A percentile compares a stretch with the other conserved stretches of the same genome.
Conservation (phyloP, 2,888 invertebrate species). For the Scelioninae gen. 1 region DNA sequence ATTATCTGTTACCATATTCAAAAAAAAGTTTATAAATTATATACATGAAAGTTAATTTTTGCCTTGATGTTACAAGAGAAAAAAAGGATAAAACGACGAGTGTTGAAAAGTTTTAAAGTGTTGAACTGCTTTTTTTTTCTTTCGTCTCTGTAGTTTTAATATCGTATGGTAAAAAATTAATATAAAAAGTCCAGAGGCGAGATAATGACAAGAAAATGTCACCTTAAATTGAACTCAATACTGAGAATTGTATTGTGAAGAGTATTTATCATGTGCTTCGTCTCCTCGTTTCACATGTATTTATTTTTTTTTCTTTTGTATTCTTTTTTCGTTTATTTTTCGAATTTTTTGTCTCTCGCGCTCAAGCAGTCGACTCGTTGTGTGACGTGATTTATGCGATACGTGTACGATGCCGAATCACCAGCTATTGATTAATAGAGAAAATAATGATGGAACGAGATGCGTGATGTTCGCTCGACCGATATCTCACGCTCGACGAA, state of each 20-base stretch:
- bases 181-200: background rate
- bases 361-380: slow-evolving; percentile 62
- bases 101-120: too few species aligned
- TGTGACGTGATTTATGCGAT: slow-evolving; percentile 71
- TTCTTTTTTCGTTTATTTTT: slow-evolving; percentile 55
- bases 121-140: too few species aligned
- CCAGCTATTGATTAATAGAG: slow-evolving; percentile 70
- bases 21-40: background rate
- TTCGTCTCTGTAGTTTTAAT: background rate
- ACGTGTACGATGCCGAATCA: slow-evolving; percentile 69
- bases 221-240: slow-evolving; percentile 20
- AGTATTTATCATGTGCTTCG: slow-evolving; percentile 36
- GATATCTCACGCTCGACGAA: slow-evolving; percentile 71
- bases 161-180: background rate
- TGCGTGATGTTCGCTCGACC: slow-evolving; percentile 69
- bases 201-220: slow-evolving; percentile 41
- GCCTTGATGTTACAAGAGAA: too few species aligned
- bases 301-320: slow-evolving; percentile 39
- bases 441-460: slow-evolving; percentile 71
- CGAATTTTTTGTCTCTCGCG: slow-evolving; percentile 53
- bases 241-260: slow-evolving; percentile 32
- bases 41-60: background rate
- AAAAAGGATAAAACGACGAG: too few species aligned
- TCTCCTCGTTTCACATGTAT: slow-evolving; percentile 44
- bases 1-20: background rate